Base-by-base conservation (phyloP, 1,140 invertebrate species). In the Pissodes strobi region DNA sequence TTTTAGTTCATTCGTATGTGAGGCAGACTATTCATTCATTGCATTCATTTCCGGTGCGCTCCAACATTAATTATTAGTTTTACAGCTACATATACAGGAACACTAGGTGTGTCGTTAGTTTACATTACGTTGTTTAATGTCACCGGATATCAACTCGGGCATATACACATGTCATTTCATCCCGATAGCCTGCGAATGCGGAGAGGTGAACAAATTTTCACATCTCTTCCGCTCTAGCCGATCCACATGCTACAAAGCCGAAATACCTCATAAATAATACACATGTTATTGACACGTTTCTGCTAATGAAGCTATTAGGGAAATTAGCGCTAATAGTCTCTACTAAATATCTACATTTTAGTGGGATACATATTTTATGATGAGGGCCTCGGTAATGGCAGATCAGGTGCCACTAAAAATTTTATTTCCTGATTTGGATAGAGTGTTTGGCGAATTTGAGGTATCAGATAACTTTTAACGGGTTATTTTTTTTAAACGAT, bases 241-340 rank as follows among this genome's bases (percentile, higher is more conserved):
- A n/a, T n/a, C 13, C 41, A 45, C 18, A 45, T 45, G 41, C 19
- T 45, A 3, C 41, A 15, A 45, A 45, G 15, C 5, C 13, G 18
- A 45, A 45, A 45, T 45, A 45, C 15, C 41, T 45, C 1, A 45
- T 45, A 45, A 45, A 45, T 45, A 45, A 45, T 45, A 45, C 41
- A 45, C 41, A 45, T 45, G 41, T 45, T 45, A 45, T 45, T 45
- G 41, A 45, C 18, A 18, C 41, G 41, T 45, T 45, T 45, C 41
- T 45, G 41, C 41, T 45, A 45, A 45, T 45, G 41, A 45, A 45
- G 41, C 41, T 45, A 45, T 45, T 45, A 45, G 41, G 18, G 41
- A 45, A 45, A 45, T 45, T 45, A 45, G 41, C 19, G 41, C 41
- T 45, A 45, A 45, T 45, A 21, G 41, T 18, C 17, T 18, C 18